Evolutionary conservation across 2,888 invertebrate species (phyloP).

Genomic region (Rhabditophanes sp.): DNA sequence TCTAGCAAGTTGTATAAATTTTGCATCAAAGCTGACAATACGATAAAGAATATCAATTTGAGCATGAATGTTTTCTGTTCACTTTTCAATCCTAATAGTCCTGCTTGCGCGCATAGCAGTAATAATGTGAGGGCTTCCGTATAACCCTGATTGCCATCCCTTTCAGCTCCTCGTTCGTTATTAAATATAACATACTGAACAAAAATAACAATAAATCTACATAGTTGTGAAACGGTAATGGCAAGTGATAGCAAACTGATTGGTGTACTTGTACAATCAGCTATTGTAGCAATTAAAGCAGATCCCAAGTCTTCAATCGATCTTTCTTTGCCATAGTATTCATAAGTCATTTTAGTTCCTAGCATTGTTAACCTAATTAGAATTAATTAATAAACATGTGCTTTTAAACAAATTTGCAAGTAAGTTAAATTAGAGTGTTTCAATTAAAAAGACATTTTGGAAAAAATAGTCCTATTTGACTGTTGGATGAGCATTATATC

Average conservation of each 20-base stretch:
- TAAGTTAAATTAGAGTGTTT: conserved; percentile 2
- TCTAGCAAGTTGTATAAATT: conserved; percentile 51
- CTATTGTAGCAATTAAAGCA: conserved; percentile 22
- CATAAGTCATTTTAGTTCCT: no score
- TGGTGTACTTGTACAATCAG: conserved; percentile 45
- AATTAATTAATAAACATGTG: conserved; percentile 47
- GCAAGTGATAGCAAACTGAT: conserved; percentile 49
- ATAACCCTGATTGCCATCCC: conserved; percentile 46
- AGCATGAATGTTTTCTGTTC: conserved; percentile 49
- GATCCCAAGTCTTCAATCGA: no score
- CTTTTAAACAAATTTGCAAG: conserved; percentile 43
- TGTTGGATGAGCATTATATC: no score
- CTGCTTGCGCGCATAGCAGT: conserved; percentile 50
- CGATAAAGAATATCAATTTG: conserved; percentile 50
- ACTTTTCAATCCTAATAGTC: conserved; percentile 48
- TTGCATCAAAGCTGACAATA: conserved; percentile 51
- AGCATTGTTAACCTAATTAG: conserved; percentile 10
- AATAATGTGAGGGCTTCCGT: conserved; percentile 51
- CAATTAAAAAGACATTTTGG: neutral
- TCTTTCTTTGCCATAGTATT: no score
- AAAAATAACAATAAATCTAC: conserved; percentile 45
- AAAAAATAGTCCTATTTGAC: neutral
- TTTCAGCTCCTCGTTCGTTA: conserved; percentile 6
- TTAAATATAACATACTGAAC: conserved; percentile 7
- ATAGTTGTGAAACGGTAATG: conserved; percentile 49